phyloP scores from a whole-genome alignment of 2,888 invertebrate genomes.

The Eristalis arbustorum region DNA sequence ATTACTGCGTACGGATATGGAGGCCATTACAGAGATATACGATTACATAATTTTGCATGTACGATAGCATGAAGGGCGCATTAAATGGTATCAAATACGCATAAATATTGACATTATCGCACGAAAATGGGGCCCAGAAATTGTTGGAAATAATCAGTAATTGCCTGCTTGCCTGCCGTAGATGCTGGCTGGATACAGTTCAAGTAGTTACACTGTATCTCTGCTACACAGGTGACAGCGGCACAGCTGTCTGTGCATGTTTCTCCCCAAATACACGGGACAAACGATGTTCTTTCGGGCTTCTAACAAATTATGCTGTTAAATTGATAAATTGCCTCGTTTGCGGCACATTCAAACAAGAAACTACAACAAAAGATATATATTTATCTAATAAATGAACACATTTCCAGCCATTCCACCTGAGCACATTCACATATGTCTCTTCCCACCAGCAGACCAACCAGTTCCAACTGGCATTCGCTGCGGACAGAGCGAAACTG shows the following conservation, averaged over 20 bases:
- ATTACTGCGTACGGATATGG: conserved; percentile 25
- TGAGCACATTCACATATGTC: conserved; percentile 53
- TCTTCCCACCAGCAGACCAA: conserved; percentile 43
- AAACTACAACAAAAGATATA: conserved; percentile 61
- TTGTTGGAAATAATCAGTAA: conserved; percentile 56
- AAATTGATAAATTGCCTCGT: conserved; percentile 67
- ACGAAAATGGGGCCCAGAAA: conserved; percentile 51
- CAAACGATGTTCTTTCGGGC: conserved; percentile 2
- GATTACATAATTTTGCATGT: conserved; percentile 79
- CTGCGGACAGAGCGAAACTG: conserved; percentile 18
- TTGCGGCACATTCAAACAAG: conserved; percentile 69
- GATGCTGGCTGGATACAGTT: conserved; percentile 8
- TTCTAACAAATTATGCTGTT: conserved; percentile 59
- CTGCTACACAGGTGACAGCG: conserved; percentile 6
- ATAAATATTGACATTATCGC: conserved; percentile 76
- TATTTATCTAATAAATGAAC: conserved; percentile 63
- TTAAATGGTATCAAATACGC: conserved; percentile 78
- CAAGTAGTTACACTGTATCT: conserved; percentile 4
- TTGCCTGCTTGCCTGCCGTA: conserved; percentile 9
- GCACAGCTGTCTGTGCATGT: conserved; percentile 29
- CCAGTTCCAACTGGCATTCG: background rate
- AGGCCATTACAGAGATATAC: conserved; percentile 77
- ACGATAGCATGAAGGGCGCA: conserved; percentile 77
- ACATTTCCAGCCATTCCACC: conserved; percentile 62
- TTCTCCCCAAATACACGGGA: conserved; percentile 9